Conservation (phyloP, 1,140 invertebrate genomes). For the Pygmarrhopalites habei region DNA sequence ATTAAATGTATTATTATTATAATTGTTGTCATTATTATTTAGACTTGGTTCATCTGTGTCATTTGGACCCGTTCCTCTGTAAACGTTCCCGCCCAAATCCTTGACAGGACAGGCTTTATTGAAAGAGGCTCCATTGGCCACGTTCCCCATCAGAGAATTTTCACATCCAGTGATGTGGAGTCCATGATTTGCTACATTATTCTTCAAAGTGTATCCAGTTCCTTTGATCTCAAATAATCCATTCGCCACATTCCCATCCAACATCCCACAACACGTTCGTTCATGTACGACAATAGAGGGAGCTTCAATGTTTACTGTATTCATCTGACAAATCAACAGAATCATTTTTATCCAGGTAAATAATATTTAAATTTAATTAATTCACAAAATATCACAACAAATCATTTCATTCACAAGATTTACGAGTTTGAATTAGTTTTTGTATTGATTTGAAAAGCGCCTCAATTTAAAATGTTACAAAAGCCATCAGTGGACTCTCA, state of each 20-base stretch:
- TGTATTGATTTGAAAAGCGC: too few relatives aligned
- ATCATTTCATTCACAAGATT: too few relatives aligned
- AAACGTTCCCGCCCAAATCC: constrained; percentile 37
- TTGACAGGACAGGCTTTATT: constrained; percentile 24
- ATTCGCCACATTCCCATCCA: constrained; percentile 37
- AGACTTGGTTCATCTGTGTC: constrained; percentile 36
- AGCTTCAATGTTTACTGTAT: constrained; percentile 37
- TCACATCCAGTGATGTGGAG: constrained; percentile 35
- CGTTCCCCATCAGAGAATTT: constrained; percentile 29
- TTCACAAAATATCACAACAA: too few relatives aligned
- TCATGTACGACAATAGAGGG: constrained; percentile 31
- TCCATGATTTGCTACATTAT: constrained; percentile 37
- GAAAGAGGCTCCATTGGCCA: constrained; percentile 38
- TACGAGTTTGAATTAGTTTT: too few relatives aligned
- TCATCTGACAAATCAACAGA: too few relatives aligned
- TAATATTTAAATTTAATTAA: too few relatives aligned
- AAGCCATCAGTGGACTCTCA: too few relatives aligned
- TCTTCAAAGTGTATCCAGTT: constrained; percentile 22
- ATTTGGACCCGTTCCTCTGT: constrained; percentile 34
- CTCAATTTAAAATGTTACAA: too few relatives aligned
- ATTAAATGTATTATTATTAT: neutral
- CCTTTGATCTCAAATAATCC: constrained; percentile 35
- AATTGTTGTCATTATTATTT: constrained; percentile 5
- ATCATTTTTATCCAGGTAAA: too few relatives aligned
- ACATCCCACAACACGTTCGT: constrained; percentile 28